These are phyloP conservation scores for Serilophus lunatus DNA, from an alignment of 2,113 vertebrate genomes.

Conservation along the genomic window DNA sequence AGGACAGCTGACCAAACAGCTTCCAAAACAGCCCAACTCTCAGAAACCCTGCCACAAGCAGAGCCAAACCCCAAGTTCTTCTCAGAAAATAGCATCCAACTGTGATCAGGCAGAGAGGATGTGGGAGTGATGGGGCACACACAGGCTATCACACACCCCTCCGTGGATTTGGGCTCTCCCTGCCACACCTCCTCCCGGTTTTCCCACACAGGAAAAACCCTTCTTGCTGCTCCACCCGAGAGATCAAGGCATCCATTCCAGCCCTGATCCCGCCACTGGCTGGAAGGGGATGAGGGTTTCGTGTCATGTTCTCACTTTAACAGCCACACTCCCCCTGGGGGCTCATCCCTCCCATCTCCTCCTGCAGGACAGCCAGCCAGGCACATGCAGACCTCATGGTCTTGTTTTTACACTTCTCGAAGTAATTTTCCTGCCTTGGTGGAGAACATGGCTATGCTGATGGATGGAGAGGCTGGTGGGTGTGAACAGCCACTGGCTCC, in stretches of 20 bases:
- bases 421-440: not conserved
- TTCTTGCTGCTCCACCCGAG: not conserved
- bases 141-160: not conserved
- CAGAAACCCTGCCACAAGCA: not conserved
- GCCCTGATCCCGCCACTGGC: conserved; percentile 5
- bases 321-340: conserved; percentile 2
- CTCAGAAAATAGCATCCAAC: not conserved
- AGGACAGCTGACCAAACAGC: not conserved
- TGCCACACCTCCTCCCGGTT: not conserved
- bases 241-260: not conserved
- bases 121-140: rapidly evolving
- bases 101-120: not conserved
- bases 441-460: not conserved
- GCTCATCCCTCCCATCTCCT: conserved; percentile 10
- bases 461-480: not conserved
- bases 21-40: not conserved
- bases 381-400: not conserved
- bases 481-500: not conserved
- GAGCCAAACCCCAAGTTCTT: not conserved
- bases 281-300: not conserved
- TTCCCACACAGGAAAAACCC: not conserved
- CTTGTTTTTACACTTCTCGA: not conserved
- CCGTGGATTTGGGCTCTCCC: rapidly evolving
- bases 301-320: not conserved
- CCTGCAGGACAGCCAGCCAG: not conserved